phyloP scores from a whole-genome alignment of 2,797 vertebrate species.

The Hippopotamyrus pictus region DNA sequence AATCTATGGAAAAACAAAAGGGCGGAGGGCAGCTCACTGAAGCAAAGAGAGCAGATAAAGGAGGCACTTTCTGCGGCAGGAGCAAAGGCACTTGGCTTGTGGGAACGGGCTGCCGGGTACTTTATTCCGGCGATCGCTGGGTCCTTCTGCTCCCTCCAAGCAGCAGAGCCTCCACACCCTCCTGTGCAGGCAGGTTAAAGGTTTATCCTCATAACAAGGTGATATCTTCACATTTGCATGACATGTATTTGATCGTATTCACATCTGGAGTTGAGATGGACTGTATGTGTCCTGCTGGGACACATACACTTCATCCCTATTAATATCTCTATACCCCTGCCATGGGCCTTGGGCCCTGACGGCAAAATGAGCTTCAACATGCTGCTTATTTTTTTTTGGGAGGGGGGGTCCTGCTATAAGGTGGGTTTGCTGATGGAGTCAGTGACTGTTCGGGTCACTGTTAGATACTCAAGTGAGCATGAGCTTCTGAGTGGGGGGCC shows the following conservation, averaged over 20 bases:
- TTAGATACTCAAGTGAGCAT: background rate
- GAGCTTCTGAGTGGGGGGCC: background rate
- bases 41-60: slow-evolving; percentile 85
- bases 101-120: slow-evolving; percentile 69
- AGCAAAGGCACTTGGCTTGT: slow-evolving; percentile 79
- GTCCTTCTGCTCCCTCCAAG: background rate
- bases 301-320: background rate
- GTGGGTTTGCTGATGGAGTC: background rate
- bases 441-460: background rate
- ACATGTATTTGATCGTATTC: background rate
- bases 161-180: background rate
- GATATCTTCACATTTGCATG: no score
- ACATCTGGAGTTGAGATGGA: background rate
- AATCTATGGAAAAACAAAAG: slow-evolving; percentile 92
- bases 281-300: background rate
- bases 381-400: background rate
- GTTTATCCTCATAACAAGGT: background rate
- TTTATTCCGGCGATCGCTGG: slow-evolving; percentile 50
- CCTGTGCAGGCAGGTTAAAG: background rate
- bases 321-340: background rate
- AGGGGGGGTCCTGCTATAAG: background rate
- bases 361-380: slow-evolving; percentile 12
- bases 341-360: background rate
- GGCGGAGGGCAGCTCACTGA: slow-evolving; percentile 77
- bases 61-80: slow-evolving; percentile 80